A percentile compares a stretch with the other conserved stretches of the same genome.
phyloP scores from a whole-genome alignment of 2,797 vertebrate genomes.

The Sternotherus odoratus region DNA sequence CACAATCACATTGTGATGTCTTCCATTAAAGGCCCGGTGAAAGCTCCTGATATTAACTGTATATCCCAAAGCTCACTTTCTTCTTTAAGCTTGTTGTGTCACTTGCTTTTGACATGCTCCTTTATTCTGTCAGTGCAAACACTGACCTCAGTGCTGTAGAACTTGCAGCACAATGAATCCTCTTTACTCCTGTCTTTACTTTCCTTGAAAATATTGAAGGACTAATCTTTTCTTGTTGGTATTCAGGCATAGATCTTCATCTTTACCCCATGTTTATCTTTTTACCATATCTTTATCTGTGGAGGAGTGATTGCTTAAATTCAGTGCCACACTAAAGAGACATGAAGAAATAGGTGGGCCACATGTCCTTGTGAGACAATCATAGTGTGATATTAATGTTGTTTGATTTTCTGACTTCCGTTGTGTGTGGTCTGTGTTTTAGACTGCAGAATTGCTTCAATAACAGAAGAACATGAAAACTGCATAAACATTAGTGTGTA shows the following conservation, averaged over 20 bases:
- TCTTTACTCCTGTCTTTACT: not conserved
- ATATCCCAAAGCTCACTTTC: too few relatives aligned
- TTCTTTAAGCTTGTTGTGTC: too few relatives aligned
- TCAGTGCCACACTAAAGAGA: not conserved
- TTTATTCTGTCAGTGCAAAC: too few relatives aligned
- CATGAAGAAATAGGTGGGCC: not conserved
- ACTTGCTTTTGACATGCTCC: too few relatives aligned
- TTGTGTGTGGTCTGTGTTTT: not conserved
- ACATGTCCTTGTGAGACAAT: not conserved
- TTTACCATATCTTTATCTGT: not conserved
- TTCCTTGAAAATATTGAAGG: not conserved
- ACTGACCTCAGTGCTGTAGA: too few relatives aligned
- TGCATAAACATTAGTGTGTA: not conserved
- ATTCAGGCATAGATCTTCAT: not conserved
- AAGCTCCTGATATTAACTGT: not conserved
- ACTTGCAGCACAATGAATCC: too few relatives aligned
- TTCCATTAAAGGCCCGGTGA: not conserved
- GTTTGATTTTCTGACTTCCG: not conserved
- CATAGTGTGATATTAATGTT: not conserved
- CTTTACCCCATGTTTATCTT: not conserved
- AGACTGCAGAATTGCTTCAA: not conserved
- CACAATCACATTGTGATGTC: not conserved
- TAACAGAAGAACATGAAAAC: not conserved
- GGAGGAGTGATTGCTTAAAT: not conserved
- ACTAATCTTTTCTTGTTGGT: not conserved